Evolutionary conservation across 2,888 invertebrate species (phyloP), one percentile per base, ranked within the genome.

Genomic region (Mesodorylaimus sp.): DNA sequence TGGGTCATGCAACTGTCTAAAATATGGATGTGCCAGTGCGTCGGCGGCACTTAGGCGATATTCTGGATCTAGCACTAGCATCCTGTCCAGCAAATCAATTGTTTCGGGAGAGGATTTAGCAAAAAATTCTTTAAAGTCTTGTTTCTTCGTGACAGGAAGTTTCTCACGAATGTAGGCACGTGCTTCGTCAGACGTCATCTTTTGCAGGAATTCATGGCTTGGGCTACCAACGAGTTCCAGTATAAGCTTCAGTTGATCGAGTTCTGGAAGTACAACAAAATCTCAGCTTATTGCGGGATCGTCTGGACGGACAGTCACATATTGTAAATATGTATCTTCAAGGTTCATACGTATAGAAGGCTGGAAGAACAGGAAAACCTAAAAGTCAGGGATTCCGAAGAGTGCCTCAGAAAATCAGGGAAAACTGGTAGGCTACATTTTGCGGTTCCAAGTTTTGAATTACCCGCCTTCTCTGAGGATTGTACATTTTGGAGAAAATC

Each of bases 131-230:
- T 19, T 19, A 46, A 46, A 28, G 36, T 46, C 47, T 46, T 24
- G 5, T 13, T 29, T 29, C 21, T 24, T 46, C 29, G n/a, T 21
- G 5, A 38, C 32, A 3, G 32, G 27, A n/a, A 46, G 19, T 36
- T 36, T 46, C n/a, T n/a, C n/a, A 16, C 47, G 47, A 38, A 46
- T 46, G 19, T 46, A 46, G n/a, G 47, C 47, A 19, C 47, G 47
- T 3, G 47, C 47, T 3, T 29, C 29, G 7, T 3, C n/a, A 13
- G 5, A 7, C 7, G 21, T 7, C 47, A 46, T 46, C 23, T 46
- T 46, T 29, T 46, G 29, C n/a, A 46, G 36, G 36, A 46, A 21
- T 27, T 36, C 47, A 3, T 3, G 7, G 3, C 47, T 36, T 7
- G 47, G 47, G 3, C 36, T 32, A 3, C 47, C 47, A 10, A 46